Evolutionary conservation across 30 jellyfish, hydroid and myxozoan species (phyloP).

Genomic region (Hydractinia symbiolongicarpus): DNA sequence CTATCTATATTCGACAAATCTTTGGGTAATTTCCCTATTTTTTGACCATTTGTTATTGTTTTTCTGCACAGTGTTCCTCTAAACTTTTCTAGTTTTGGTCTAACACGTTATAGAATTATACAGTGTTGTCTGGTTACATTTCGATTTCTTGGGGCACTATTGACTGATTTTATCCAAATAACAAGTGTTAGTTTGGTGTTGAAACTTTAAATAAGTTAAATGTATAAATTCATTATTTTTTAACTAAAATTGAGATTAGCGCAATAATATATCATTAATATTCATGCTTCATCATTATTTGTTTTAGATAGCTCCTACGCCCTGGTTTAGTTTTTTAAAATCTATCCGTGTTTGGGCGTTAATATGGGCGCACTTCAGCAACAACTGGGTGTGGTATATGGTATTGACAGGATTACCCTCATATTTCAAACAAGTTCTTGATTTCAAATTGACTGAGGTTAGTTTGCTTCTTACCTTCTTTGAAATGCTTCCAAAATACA

Average conservation of each 20-base stretch:
- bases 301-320: slow-evolving; percentile 30
- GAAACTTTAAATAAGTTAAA: background rate
- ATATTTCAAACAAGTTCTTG: slow-evolving; percentile 84
- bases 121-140: too few species aligned
- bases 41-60: too few species aligned
- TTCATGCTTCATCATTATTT: background rate
- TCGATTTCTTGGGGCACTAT: too few species aligned
- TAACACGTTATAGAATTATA: too few species aligned
- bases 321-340: slow-evolving; percentile 59
- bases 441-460: slow-evolving; percentile 41
- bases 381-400: slow-evolving; percentile 85
- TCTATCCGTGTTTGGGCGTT: slow-evolving; percentile 80
- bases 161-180: background rate
- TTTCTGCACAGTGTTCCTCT: too few species aligned
- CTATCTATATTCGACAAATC: background rate
- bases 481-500: too few species aligned
- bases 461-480: too few species aligned
- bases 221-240: background rate
- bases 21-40: too few species aligned
- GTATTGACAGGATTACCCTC: slow-evolving; percentile 80
- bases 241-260: background rate
- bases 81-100: too few species aligned
- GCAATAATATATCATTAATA: background rate
- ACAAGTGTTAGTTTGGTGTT: background rate
- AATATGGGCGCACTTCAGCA: slow-evolving; percentile 52